Evolutionary conservation across 2,888 invertebrate genomes (phyloP).

Genomic region (Aphidoletes aphidimyza): DNA sequence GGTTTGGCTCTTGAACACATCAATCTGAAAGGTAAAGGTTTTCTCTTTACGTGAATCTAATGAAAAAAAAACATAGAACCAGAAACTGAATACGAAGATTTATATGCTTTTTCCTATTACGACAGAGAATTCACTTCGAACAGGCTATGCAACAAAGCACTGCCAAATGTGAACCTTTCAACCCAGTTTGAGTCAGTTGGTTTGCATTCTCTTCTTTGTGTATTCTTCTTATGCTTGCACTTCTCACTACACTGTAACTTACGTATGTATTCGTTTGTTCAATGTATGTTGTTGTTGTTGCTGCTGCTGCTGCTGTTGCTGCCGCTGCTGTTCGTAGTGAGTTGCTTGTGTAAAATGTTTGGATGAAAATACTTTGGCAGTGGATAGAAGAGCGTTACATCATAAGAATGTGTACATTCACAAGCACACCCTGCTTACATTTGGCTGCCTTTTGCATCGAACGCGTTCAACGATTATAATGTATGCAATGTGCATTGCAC

Average conservation of each 20-base stretch:
- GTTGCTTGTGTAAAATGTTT: neutral
- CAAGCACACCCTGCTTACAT: constrained; percentile 15
- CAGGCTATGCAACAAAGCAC: neutral
- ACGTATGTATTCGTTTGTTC: neutral
- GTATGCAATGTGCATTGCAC: neutral
- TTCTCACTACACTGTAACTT: neutral
- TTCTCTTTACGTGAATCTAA: no score
- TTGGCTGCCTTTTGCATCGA: neutral
- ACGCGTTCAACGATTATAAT: constrained; percentile 8
- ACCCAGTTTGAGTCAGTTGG: neutral
- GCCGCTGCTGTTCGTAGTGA: neutral
- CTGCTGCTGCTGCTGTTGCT: neutral
- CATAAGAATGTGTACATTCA: constrained; percentile 29
- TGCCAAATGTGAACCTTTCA: constrained; percentile 17
- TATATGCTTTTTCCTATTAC: constrained; percentile 41
- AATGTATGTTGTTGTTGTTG: neutral
- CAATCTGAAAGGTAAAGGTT: constrained; percentile 33
- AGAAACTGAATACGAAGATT: constrained; percentile 22
- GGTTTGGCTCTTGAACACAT: constrained; percentile 28
- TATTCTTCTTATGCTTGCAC: neutral
- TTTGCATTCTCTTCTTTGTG: neutral
- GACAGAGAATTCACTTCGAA: neutral
- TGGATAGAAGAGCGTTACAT: neutral
- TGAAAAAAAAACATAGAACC: no score
- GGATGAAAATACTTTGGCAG: constrained; percentile 6